Percentiles rank a stretch among this genome's conserved stretches.
These are phyloP conservation scores for Dysidea cf. avara DNA, from an alignment of 37 sponge, comb jelly and placozoan genomes.

Conservation along the genomic window DNA sequence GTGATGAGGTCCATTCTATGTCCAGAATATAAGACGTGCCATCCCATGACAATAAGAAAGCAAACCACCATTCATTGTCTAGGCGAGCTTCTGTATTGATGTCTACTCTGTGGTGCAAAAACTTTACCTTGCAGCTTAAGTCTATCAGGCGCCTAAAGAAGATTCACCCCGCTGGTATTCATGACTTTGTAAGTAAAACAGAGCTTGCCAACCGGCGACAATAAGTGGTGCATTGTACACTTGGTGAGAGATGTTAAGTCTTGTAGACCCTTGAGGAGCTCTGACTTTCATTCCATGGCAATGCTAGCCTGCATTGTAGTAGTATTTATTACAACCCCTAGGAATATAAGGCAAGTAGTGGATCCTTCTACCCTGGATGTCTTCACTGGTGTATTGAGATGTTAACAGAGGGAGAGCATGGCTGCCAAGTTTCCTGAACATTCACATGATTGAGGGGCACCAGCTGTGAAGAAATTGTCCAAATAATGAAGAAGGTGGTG, in stretches of 20 bases:
- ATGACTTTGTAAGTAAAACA: conserved; percentile 16
- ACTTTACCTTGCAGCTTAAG: not conserved
- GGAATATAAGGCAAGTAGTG: too few species aligned
- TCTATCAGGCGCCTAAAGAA: conserved; percentile 23
- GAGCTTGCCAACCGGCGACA: conserved; percentile 11
- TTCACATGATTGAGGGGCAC: not conserved
- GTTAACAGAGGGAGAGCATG: too few species aligned
- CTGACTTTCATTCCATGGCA: too few species aligned
- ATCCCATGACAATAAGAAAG: conserved; percentile 32
- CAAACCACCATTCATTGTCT: conserved; percentile 54
- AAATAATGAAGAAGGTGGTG: conserved; percentile 14
- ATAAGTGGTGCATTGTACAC: too few species aligned
- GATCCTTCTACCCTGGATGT: too few species aligned
- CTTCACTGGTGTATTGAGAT: too few species aligned
- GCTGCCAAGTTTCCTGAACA: too few species aligned
- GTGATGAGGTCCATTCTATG: conserved; percentile 6
- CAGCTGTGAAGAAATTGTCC: conserved; percentile 24
- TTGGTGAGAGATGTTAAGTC: too few species aligned
- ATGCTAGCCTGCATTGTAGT: too few species aligned
- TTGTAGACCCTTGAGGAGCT: too few species aligned
- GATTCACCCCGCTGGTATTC: conserved; percentile 21
- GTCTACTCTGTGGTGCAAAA: conserved; percentile 18
- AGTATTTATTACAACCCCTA: conserved; percentile 11
- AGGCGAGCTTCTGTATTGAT: conserved; percentile 17
- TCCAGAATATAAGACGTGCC: conserved; percentile 13